Evolutionary conservation across 2,113 vertebrate species (phyloP).

Genomic region (Hippocampus zosterae): DNA sequence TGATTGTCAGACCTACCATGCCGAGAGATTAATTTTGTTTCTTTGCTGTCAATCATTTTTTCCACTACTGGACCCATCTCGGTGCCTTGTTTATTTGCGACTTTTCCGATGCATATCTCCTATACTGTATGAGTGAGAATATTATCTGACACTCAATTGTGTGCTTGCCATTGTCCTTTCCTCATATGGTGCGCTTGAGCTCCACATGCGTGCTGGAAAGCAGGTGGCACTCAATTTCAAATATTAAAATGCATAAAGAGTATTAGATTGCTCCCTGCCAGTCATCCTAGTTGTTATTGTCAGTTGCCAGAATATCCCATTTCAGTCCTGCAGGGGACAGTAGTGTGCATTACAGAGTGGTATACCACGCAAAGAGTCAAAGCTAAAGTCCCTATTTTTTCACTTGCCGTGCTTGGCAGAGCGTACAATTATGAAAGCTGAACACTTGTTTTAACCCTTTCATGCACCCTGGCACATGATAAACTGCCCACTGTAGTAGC

Average conservation of each 20-base stretch:
- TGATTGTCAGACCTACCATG: constrained; percentile 2
- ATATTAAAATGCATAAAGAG: not conserved
- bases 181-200: not conserved
- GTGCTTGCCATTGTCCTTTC: not conserved
- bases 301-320: not conserved
- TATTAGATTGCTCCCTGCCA: not conserved
- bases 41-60: not conserved
- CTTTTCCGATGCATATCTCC: not conserved
- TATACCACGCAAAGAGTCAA: not conserved
- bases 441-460: not conserved
- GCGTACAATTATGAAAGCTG: constrained; percentile 16
- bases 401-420: not conserved
- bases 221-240: constrained; percentile 6
- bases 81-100: not conserved
- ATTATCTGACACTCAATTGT: constrained; percentile 1
- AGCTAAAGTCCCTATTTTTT: not conserved
- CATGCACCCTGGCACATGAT: too few relatives aligned
- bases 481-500: too few relatives aligned
- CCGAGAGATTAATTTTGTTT: not conserved
- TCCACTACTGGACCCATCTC: not conserved
- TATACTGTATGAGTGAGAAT: not conserved
- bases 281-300: not conserved
- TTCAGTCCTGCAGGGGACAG: not conserved
- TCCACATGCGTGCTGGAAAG: not conserved
- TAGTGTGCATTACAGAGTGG: not conserved